These are phyloP conservation scores for Catocala sponsa DNA, from an alignment of 2,888 invertebrate species.

Conservation along the genomic window DNA sequence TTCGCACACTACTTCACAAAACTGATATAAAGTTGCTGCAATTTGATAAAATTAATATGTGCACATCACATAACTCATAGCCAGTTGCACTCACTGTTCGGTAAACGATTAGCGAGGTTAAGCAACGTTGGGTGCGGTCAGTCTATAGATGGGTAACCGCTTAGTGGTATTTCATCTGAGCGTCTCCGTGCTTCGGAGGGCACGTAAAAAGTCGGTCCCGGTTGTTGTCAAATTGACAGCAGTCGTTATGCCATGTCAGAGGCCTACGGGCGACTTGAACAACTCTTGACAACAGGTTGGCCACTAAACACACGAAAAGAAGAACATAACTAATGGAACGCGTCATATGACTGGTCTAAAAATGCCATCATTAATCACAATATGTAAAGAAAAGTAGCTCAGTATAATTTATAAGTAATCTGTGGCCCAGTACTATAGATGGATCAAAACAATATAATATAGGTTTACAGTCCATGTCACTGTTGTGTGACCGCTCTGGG, in stretches of 20 bases:
- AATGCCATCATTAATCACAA: not conserved
- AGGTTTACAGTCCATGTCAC: slow-evolving; percentile 28
- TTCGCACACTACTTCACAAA: slow-evolving; percentile 21
- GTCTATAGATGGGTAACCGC: no score
- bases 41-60: slow-evolving; percentile 11
- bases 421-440: not conserved
- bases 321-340: slow-evolving; percentile 1
- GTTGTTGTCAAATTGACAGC: no score
- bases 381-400: not conserved
- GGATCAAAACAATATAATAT: slow-evolving; percentile 1
- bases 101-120: no score
- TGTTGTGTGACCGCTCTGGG: slow-evolving; percentile 37
- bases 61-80: not conserved
- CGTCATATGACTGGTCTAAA: not conserved
- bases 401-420: not conserved
- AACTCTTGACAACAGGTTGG: no score
- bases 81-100: no score
- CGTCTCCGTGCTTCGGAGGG: no score
- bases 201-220: no score
- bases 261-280: no score
- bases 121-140: no score
- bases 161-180: no score
- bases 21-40: slow-evolving; percentile 12
- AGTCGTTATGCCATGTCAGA: no score
- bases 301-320: no score